Conservation (phyloP, 2,888 invertebrate genomes). For the Tiliacea citrago region DNA sequence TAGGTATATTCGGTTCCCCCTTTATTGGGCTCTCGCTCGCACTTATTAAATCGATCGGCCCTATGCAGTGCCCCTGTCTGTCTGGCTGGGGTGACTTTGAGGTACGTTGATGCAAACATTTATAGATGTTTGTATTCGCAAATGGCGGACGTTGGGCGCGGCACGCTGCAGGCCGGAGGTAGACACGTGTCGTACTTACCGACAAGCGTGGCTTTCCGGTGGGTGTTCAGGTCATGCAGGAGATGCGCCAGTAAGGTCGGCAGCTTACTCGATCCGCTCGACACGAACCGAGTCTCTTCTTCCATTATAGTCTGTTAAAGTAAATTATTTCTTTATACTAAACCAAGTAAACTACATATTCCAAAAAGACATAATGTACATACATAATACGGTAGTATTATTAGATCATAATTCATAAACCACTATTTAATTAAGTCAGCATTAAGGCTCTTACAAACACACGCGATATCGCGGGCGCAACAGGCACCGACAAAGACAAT, state of each 20-base stretch:
- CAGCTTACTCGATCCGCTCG: constrained; percentile 93
- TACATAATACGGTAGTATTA: neutral
- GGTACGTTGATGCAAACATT: constrained; percentile 37
- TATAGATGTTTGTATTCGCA: constrained; percentile 43
- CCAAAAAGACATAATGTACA: neutral
- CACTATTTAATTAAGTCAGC: neutral
- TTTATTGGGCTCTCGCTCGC: constrained; percentile 59
- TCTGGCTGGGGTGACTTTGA: constrained; percentile 49
- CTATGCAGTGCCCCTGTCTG: constrained; percentile 40
- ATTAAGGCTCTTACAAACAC: no score
- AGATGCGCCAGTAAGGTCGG: constrained; percentile 95
- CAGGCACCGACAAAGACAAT: no score
- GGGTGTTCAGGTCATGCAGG: constrained; percentile 95
- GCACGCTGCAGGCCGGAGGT: neutral
- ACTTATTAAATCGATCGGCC: constrained; percentile 45
- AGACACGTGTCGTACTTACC: constrained; percentile 83
- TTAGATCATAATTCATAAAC: neutral
- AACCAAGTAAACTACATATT: neutral
- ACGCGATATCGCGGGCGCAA: no score
- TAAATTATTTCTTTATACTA: constrained; percentile 5
- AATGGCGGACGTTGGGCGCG: constrained; percentile 37
- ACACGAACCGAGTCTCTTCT: constrained; percentile 96
- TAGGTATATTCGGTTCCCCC: constrained; percentile 47
- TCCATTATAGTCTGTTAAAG: constrained; percentile 94
- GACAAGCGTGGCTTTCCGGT: constrained; percentile 94